Conservation (phyloP, 2,113 vertebrate species). For the Pygathrix nemaeus region DNA sequence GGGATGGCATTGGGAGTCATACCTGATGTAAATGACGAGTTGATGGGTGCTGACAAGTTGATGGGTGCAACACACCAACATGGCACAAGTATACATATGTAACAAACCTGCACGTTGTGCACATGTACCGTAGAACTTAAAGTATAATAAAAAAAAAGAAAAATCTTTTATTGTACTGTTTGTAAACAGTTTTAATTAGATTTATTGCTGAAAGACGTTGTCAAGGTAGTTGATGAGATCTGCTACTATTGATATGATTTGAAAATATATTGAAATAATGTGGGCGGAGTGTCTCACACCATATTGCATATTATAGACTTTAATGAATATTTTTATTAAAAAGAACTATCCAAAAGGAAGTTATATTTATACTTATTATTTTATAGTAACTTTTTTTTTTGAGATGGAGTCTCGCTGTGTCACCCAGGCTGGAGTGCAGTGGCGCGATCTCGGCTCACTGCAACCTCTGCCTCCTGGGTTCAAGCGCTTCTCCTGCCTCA, state of each 20-base stretch:
- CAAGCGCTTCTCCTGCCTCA: no score
- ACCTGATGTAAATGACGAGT: no score
- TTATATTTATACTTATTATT: neutral
- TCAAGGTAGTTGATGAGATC: neutral
- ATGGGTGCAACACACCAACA: no score
- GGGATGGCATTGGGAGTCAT: no score
- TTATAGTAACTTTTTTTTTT: neutral
- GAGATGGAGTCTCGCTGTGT: neutral
- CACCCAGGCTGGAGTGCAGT: no score
- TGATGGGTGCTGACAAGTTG: no score
- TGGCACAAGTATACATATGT: no score
- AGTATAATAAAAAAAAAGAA: no score
- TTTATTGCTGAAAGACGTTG: constrained; percentile 61
- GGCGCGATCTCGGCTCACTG: no score
- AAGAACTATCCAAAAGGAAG: neutral
- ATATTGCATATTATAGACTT: neutral
- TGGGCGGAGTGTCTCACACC: neutral
- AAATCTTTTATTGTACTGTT: constrained; percentile 46
- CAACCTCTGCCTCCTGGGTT: no score
- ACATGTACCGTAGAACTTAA: no score
- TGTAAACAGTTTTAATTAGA: constrained; percentile 46
- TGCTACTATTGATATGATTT: neutral
- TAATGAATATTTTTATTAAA: neutral
- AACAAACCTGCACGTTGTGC: no score
- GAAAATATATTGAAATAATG: neutral